Evolutionary conservation across 2,113 vertebrate genomes (phyloP), one percentile per base, ranked within the genome.

Genomic region (Gymnarchus niloticus): DNA sequence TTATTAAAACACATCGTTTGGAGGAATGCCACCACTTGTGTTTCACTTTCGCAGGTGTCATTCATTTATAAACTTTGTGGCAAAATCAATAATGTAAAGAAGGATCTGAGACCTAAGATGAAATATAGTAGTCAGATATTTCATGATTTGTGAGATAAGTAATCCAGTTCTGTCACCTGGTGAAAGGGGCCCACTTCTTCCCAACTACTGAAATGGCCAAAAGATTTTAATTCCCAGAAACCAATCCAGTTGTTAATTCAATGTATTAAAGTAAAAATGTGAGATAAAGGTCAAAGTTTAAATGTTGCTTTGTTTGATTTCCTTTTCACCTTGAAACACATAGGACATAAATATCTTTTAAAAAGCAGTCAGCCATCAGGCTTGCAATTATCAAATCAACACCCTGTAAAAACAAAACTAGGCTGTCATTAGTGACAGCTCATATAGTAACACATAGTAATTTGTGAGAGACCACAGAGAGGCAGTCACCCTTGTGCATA

Each of bases 91-190:
- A 73, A 12, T 21, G 25, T 9, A n/a, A 9, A 49, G 57, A 69
- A 84, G 59, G 59, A 84, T 33, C 23, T 1, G 28, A 28, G 83
- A 51, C 28, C n/a, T 21, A 3, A 21, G 28, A 21, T 51, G 77
- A 51, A 28, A 56, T 83, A 41, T n/a, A 7, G 54, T 6, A 56
- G 21, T 48, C 6, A 48, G 4, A 19, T 46, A 65, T 49, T n/a
- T 84, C 41, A 49, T 73, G 83, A 84, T 52, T 73, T 61, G 28
- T 84, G 46, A 69, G 48, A 73, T 19, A 48, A 51, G 46, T 52
- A 49, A 84, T 19, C 59, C 59, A 69, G 25, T 52, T 84, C 83
- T 84, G 59, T 73, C 59, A 69, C 57, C 46, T n/a, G n/a, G 25
- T 69, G 23, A 9, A 51, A 51, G 48, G n/a, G n/a, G 25, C 25